Conservation (phyloP, 1,140 invertebrate genomes). For the Aphidius ervi region DNA sequence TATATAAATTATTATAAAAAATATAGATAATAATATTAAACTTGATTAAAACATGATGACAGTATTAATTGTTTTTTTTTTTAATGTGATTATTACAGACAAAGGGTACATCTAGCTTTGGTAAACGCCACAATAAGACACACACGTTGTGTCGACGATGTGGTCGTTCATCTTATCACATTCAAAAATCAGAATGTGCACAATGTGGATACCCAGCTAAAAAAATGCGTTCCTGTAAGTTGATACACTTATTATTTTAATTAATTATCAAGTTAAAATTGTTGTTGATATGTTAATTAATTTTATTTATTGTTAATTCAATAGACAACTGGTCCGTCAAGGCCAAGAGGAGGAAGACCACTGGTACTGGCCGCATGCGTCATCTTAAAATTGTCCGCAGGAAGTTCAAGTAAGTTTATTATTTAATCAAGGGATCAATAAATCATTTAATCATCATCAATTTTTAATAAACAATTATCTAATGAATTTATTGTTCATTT, state of each 20-base stretch:
- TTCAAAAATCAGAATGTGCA: slow-evolving; percentile 95
- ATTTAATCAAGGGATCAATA: neutral
- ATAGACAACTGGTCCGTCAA: slow-evolving; percentile 98
- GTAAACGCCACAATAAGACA: slow-evolving; percentile 99
- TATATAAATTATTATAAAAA: too few relatives aligned
- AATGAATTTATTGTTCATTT: slow-evolving; percentile 12
- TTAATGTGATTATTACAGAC: slow-evolving; percentile 68
- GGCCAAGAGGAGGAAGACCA: slow-evolving; percentile 97
- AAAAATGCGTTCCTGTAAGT: slow-evolving; percentile 94
- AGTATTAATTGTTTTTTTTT: neutral
- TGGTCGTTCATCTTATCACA: slow-evolving; percentile 95
- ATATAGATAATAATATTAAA: too few relatives aligned
- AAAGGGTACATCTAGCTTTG: slow-evolving; percentile 99
- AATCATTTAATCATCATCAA: too few relatives aligned
- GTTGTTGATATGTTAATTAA: too few relatives aligned
- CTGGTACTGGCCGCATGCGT: slow-evolving; percentile 95
- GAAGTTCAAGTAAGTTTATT: slow-evolving; percentile 48
- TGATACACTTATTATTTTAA: slow-evolving; percentile 4
- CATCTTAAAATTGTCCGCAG: slow-evolving; percentile 89
- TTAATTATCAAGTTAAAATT: too few relatives aligned
- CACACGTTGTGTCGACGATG: slow-evolving; percentile 97
- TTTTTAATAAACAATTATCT: neutral
- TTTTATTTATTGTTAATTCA: slow-evolving; percentile 33
- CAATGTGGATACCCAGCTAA: slow-evolving; percentile 95
- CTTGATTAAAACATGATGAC: too few relatives aligned